Evolutionary conservation across 2,888 invertebrate genomes (phyloP), one percentile per base, ranked within the genome.

Genomic region (Eretmocerus hayati): DNA sequence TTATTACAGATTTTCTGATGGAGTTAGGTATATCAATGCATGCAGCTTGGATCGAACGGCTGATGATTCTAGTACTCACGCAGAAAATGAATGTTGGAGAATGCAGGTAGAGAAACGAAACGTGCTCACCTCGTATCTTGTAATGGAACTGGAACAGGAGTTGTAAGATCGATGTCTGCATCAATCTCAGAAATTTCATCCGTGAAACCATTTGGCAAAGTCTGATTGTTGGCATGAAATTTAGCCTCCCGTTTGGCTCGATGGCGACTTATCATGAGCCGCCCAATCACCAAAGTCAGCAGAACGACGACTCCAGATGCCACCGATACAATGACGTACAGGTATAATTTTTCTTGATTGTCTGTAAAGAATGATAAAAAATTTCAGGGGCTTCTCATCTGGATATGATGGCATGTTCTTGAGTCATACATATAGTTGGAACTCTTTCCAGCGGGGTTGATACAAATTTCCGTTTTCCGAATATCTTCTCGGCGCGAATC

Each of bases 171-270:
- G 50, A 86, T 85, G 62, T 87, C 86, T 38, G 84, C 85, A 70
- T 87, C 87, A 35, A 87, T 82, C 74, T 90, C 90, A 60, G 88
- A 89, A 72, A 90, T 86, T 71, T 89, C 88, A 74, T 90, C 90
- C 59, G 83, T 84, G 73, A 90, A 89, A 49, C 87, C 87, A 66
- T 87, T 85, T 13, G 87, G 85, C 49, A 87, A 76, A 58, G 87
- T 81, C 37, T 87, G 85, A 53, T 86, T 85, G 54, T 85, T 83
- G 42, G 84, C 80, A 56, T 79, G 79, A 52, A 84, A 84, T 72
- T 86, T 85, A 19, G 81, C 74, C 19, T 78, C 81, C 51, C 80
- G 78, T 55, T 80, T 78, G 22, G 77, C 73, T 41, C 78, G 77
- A 59, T 81, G 80, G 50, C 82, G 80, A 62, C 81, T 83, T 58